Percentiles rank a stretch among this genome's conserved stretches.
Evolutionary conservation across 2,888 invertebrate species (phyloP).

Genomic region (Tortrix viridana): DNA sequence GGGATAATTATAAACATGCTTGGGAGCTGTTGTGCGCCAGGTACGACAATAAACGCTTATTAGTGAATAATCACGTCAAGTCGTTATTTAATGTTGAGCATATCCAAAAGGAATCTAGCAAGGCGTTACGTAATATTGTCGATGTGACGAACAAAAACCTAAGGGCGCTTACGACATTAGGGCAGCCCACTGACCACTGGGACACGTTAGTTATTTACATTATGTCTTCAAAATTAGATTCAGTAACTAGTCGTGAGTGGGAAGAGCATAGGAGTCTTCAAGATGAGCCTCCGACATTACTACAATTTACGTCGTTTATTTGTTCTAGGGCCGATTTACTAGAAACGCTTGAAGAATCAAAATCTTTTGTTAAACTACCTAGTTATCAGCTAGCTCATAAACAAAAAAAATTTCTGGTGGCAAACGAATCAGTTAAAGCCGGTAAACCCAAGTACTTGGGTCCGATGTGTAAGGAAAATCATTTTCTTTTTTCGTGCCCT

Average conservation of each 20-base stretch:
- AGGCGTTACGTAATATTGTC: constrained; percentile 34
- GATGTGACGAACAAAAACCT: constrained; percentile 38
- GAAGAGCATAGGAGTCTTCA: constrained; percentile 27
- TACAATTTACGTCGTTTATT: constrained; percentile 34
- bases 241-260: constrained; percentile 17
- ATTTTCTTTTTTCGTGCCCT: constrained; percentile 21
- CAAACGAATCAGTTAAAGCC: background rate
- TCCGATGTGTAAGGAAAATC: constrained; percentile 20
- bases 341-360: constrained; percentile 26
- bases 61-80: constrained; percentile 43
- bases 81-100: constrained; percentile 42
- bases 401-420: constrained; percentile 8
- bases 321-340: constrained; percentile 37
- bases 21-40: background rate
- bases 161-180: constrained; percentile 29
- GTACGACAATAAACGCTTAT: constrained; percentile 39
- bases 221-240: constrained; percentile 34
- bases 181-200: constrained; percentile 34
- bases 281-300: constrained; percentile 32
- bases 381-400: background rate
- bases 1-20: background rate
- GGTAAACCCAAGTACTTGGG: background rate
- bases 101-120: constrained; percentile 39
- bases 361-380: constrained; percentile 5
- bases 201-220: constrained; percentile 36